Evolutionary conservation across 2,113 vertebrate genomes (phyloP), one percentile per base, ranked within the genome.

Genomic region (Micronycteris hirsuta): DNA sequence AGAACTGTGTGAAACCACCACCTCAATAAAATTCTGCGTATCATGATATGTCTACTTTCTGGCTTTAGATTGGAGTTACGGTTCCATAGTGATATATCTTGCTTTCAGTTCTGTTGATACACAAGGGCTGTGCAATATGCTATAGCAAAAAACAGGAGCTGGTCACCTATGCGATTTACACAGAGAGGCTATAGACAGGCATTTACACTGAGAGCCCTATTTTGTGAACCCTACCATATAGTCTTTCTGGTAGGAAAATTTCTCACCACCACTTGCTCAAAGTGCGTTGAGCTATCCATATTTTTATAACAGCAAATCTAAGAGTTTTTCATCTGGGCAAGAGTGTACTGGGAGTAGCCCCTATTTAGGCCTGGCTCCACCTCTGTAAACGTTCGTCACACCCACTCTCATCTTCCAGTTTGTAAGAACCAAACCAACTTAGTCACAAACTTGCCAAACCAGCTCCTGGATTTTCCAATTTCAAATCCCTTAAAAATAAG

Each of bases 81-180:
- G 90, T 95, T 97, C 70, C 56, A 93, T 88, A 70, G 87, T 49
- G 36, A 96, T 85, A 54, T 24, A 87, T 67, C 89, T 96, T 96
- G 84, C 41, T 89, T 97, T 93, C 84, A n/a, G 89, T 49, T 74
- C 38, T 82, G 45, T 91, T 94, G 71, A 92, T 93, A 45, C 11
- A 63, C 31, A 85, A 93, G 65, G 71, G 19, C 36, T 94, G 49
- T 91, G n/a, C 47, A 70, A 92, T 97, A 90, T 58, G 41, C n/a
- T 71, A 92, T 73, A 85, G 45, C 13, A 96, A 87, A 91, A 38
- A 70, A 61, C 24, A 56, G 65, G 6, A 85, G 71, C n/a, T 88
- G 65, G 2, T 63, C 58, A 83, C 33, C 43, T 41, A 38, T 58
- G 28, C 45, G 52, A 56, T 83, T 86, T 84, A 54, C 13, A n/a